phyloP scores from a whole-genome alignment of 2,113 vertebrate species.

The Halcyon malimbica region DNA sequence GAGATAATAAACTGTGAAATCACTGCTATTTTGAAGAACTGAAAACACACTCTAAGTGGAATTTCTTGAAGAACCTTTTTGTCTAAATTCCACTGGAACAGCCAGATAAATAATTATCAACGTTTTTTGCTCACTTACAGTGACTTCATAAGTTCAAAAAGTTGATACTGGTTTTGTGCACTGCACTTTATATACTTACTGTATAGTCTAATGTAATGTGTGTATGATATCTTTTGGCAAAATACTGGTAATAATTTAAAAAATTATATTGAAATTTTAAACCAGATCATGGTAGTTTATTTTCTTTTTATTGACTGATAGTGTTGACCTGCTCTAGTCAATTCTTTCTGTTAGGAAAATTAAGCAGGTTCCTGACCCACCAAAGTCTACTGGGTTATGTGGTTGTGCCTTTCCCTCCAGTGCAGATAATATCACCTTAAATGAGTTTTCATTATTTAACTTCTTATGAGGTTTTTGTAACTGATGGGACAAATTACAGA shows the following conservation, averaged over 20 bases:
- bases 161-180: background rate
- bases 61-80: background rate
- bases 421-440: background rate
- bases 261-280: background rate
- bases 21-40: background rate
- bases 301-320: background rate
- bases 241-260: background rate
- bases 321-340: background rate
- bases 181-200: background rate
- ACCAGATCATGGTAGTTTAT: background rate
- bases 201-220: background rate
- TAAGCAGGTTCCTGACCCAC: background rate
- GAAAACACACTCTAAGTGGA: background rate
- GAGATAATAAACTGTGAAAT: background rate
- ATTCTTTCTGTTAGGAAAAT: background rate
- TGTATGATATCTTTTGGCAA: background rate
- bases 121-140: background rate
- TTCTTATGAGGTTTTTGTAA: background rate
- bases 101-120: background rate
- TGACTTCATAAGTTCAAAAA: background rate
- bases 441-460: background rate
- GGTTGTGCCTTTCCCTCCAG: background rate
- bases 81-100: background rate
- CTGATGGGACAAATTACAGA: background rate
- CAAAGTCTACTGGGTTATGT: background rate